These are phyloP conservation scores for Odontesthes bonariensis DNA, from an alignment of 2,113 vertebrate species.

Conservation along the genomic window DNA sequence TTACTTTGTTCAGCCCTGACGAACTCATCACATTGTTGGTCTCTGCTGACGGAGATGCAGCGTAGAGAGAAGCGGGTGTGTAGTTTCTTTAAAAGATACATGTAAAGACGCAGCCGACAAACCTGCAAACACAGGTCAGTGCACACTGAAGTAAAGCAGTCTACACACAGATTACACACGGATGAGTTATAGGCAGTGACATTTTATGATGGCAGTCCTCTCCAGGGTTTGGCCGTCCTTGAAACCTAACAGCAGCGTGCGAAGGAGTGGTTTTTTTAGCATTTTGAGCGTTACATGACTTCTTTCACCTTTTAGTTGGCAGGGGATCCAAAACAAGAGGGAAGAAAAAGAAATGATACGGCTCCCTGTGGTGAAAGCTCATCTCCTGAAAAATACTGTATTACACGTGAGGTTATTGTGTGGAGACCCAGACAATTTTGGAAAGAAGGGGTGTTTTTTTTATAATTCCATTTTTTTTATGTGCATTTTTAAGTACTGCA, in stretches of 20 bases:
- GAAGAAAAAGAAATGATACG: not conserved
- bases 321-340: not conserved
- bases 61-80: not conserved
- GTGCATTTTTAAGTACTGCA: no score
- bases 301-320: constrained; percentile 1
- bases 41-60: not conserved
- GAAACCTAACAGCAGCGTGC: not conserved
- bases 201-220: constrained; percentile 7
- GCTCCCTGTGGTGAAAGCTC: not conserved
- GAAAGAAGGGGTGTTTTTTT: no score
- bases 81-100: not conserved
- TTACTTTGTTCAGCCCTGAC: not conserved
- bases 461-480: no score
- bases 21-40: constrained; percentile 1
- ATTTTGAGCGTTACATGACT: not conserved
- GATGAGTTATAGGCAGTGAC: constrained; percentile 9
- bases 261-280: not conserved
- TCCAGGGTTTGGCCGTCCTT: not conserved
- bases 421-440: no score
- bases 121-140: constrained; percentile 18
- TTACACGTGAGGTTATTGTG: no score
- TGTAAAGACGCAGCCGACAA: not conserved
- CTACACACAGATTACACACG: not conserved
- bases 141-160: constrained; percentile 13
- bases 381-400: not conserved